phyloP scores from a whole-genome alignment of 2,888 invertebrate genomes.

The Drosophila bunnanda region DNA sequence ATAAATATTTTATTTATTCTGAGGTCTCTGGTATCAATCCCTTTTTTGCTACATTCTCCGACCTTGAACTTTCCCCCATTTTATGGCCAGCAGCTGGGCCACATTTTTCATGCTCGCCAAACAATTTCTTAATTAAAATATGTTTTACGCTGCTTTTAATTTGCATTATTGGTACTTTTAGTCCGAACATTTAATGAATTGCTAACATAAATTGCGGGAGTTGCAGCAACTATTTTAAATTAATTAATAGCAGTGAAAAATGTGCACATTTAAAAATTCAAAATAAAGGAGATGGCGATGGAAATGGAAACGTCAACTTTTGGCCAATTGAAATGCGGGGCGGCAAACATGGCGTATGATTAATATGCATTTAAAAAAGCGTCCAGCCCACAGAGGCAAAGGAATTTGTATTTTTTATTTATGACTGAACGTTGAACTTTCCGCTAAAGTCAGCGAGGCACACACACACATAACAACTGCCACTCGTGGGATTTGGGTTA shows the following conservation, averaged over 20 bases:
- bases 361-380: slow-evolving; percentile 62
- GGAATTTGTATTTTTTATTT: slow-evolving; percentile 54
- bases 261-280: slow-evolving; percentile 19
- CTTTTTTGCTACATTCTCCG: neutral
- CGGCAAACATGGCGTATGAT: slow-evolving; percentile 66
- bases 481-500: slow-evolving; percentile 82
- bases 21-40: neutral
- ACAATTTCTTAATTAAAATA: slow-evolving; percentile 45
- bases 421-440: slow-evolving; percentile 72
- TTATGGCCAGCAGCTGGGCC: neutral
- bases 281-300: neutral
- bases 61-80: slow-evolving; percentile 3
- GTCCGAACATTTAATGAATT: slow-evolving; percentile 32
- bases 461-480: slow-evolving; percentile 60
- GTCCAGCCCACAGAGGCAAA: slow-evolving; percentile 25
- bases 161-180: slow-evolving; percentile 11
- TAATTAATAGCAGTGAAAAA: slow-evolving; percentile 58
- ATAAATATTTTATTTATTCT: neutral
- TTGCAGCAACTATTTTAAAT: slow-evolving; percentile 45
- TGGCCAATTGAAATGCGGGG: slow-evolving; percentile 68
- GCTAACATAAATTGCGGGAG: slow-evolving; percentile 33
- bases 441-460: slow-evolving; percentile 65
- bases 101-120: slow-evolving; percentile 6
- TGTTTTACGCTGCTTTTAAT: slow-evolving; percentile 32
- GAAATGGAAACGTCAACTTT: slow-evolving; percentile 26